Conservation (phyloP, 1,140 invertebrate species). For the Drosophila nikananu region DNA sequence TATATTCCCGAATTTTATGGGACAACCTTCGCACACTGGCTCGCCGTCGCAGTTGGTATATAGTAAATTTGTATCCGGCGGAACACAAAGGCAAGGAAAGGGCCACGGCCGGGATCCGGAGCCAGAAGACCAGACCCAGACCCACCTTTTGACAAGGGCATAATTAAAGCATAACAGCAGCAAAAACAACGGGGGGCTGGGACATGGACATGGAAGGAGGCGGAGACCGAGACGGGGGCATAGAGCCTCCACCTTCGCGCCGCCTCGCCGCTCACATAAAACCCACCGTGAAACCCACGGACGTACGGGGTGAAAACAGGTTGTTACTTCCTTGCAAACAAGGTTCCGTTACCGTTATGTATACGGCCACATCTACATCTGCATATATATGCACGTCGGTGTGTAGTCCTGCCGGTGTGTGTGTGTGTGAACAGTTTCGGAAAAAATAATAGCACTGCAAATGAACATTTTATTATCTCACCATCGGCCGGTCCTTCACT, state of each 20-base stretch:
- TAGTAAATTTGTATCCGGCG: slow-evolving; percentile 48
- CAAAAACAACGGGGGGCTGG: slow-evolving; percentile 56
- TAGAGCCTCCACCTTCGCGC: slow-evolving; percentile 2
- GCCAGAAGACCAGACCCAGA: slow-evolving; percentile 43
- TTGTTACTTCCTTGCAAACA: slow-evolving; percentile 83
- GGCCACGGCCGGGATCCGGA: slow-evolving; percentile 24
- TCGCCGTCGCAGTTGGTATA: slow-evolving; percentile 2
- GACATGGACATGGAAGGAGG: not conserved
- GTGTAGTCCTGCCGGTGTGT: not conserved
- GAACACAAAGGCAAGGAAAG: slow-evolving; percentile 40
- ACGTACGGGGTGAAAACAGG: slow-evolving; percentile 79
- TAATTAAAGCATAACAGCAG: slow-evolving; percentile 80
- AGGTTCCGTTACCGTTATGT: slow-evolving; percentile 82
- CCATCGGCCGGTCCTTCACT: slow-evolving; percentile 21
- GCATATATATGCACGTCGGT: slow-evolving; percentile 44
- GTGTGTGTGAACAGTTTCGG: slow-evolving; percentile 28
- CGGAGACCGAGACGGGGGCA: slow-evolving; percentile 2
- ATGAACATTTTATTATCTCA: slow-evolving; percentile 49
- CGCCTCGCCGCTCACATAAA: slow-evolving; percentile 19
- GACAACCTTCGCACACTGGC: slow-evolving; percentile 27
- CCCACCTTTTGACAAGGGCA: slow-evolving; percentile 81
- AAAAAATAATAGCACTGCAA: slow-evolving; percentile 46
- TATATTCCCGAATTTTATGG: slow-evolving; percentile 52
- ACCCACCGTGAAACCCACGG: slow-evolving; percentile 37
- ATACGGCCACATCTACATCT: slow-evolving; percentile 51